phyloP scores from a whole-genome alignment of 2,113 vertebrate genomes.

The Garra rufa region DNA sequence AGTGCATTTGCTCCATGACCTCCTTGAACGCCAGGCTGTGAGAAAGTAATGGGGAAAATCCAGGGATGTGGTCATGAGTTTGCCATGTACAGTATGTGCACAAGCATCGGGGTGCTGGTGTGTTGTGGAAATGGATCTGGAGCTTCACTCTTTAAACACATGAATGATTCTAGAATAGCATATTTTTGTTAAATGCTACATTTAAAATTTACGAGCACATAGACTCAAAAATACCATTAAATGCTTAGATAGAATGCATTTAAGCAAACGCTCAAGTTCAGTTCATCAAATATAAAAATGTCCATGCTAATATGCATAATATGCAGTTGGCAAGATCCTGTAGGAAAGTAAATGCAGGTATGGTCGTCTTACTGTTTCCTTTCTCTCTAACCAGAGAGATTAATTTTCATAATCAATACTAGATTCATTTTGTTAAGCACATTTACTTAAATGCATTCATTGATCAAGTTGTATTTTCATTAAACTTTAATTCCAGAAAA shows the following conservation, averaged over 20 bases:
- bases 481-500: background rate
- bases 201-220: too few species aligned
- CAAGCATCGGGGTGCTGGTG: background rate
- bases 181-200: too few species aligned
- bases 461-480: background rate
- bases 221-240: background rate
- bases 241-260: background rate
- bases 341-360: background rate
- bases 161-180: background rate
- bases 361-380: background rate
- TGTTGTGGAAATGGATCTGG: background rate
- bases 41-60: constrained; percentile 3
- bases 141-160: background rate
- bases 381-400: background rate
- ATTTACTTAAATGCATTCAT: background rate
- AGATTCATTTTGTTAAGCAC: background rate
- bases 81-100: background rate
- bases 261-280: background rate
- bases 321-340: background rate
- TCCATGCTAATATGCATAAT: background rate
- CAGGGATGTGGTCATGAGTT: constrained; percentile 32
- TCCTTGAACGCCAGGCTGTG: constrained; percentile 40
- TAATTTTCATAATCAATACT: background rate
- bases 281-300: background rate
- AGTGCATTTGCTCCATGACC: constrained; percentile 15